Percentiles rank a stretch among this genome's conserved stretches.
Conservation (phyloP, 2,113 vertebrate species). For the Butorides virescens region DNA sequence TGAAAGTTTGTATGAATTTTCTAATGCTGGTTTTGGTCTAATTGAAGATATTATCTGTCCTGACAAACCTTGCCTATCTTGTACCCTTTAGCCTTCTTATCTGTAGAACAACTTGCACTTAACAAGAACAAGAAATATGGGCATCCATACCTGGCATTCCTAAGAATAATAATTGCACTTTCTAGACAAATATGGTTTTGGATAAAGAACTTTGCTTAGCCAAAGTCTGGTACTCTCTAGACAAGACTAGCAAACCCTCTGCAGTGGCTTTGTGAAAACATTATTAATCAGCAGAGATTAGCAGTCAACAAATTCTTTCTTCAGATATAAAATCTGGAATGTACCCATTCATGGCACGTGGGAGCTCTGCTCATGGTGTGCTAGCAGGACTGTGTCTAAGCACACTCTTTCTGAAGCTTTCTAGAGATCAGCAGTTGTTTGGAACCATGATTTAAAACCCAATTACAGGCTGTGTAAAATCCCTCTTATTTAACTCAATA, state of each 20-base stretch:
- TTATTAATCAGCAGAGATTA: constrained; percentile 38
- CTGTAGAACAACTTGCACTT: not conserved
- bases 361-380: not conserved
- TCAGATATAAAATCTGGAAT: not conserved
- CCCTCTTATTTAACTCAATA: not conserved
- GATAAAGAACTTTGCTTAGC: constrained; percentile 47
- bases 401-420: not conserved
- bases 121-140: not conserved
- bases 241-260: constrained; percentile 15
- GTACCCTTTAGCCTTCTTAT: constrained; percentile 24
- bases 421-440: constrained; percentile 41
- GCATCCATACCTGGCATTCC: constrained; percentile 27
- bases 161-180: not conserved
- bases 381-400: not conserved
- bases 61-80: constrained; percentile 32
- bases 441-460: constrained; percentile 19
- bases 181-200: constrained; percentile 42
- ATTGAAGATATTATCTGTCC: constrained; percentile 37
- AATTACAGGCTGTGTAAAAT: constrained; percentile 7
- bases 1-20: constrained; percentile 17
- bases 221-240: constrained; percentile 23
- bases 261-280: constrained; percentile 20
- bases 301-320: constrained; percentile 28
- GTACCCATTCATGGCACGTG: not conserved
- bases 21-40: not conserved